phyloP scores from a whole-genome alignment of 2,888 invertebrate species.

The Mimas tiliae region DNA sequence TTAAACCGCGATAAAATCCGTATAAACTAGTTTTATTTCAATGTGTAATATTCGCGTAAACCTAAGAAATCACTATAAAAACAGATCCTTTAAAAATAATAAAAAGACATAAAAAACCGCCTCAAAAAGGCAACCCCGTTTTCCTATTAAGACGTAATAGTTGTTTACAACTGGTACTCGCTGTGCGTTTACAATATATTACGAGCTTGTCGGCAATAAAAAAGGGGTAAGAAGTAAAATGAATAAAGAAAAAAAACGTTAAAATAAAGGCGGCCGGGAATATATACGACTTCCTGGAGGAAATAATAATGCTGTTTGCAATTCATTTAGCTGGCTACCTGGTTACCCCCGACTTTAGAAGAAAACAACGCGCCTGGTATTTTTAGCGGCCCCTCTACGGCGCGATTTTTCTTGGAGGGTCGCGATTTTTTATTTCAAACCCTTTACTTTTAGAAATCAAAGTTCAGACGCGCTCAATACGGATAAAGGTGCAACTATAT shows the following conservation, averaged over 20 bases:
- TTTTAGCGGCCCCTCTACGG: constrained; percentile 61
- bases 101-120: constrained; percentile 35
- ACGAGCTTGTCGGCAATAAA: constrained; percentile 81
- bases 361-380: constrained; percentile 75
- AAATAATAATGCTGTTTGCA: constrained; percentile 86
- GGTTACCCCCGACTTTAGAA: constrained; percentile 74
- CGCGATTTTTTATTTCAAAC: constrained; percentile 75
- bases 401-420: constrained; percentile 72
- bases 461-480: constrained; percentile 62
- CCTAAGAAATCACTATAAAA: too few species aligned
- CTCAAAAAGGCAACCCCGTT: constrained; percentile 53
- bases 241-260: constrained; percentile 79
- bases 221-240: constrained; percentile 79
- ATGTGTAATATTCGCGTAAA: too few species aligned
- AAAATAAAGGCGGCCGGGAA: constrained; percentile 81
- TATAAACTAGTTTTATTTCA: too few species aligned
- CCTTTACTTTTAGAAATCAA: constrained; percentile 79
- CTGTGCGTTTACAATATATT: constrained; percentile 83
- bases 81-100: neutral
- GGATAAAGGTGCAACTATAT: constrained; percentile 52
- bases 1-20: too few species aligned
- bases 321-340: constrained; percentile 84
- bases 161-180: constrained; percentile 80
- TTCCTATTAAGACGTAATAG: constrained; percentile 79
- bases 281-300: constrained; percentile 85